Base-by-base conservation (phyloP, 1,140 invertebrate genomes). In the Bombus ignitus region DNA sequence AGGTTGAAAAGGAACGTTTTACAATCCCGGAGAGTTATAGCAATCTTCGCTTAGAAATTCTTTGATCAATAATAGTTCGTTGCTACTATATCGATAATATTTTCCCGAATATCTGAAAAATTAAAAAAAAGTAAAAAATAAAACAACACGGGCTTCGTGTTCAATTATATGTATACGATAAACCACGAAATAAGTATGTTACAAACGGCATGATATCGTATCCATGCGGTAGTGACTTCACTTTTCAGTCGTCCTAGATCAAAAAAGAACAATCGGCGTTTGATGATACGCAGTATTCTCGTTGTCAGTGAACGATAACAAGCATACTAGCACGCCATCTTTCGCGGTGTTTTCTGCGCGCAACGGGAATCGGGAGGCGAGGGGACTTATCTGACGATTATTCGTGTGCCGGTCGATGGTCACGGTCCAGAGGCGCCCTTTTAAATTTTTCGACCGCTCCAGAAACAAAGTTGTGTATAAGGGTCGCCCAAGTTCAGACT, bases 401-500 rank as follows among this genome's bases (percentile, higher is more conserved):
- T 32, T 28, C 47, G 47, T 53, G 47, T 53, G 47, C 47, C 47
- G 18, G 9, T 18, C 62, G 47, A 70, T n/a, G 82, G 44, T 77
- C 65, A 83, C 28, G 74, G 65, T 84, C 75, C 65, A 78, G 18
- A 18, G n/a, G 28, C 25, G 8, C 42, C 53, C 42, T 59, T 35
- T n/a, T 28, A 37, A 68, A 79, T 71, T 78, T n/a, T 70, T 59
- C 62, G 35, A 35, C 35, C n/a, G 22, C n/a, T 28, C 32, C 18
- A 57, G 39, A n/a, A 42, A 28, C 13, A 22, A 53, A 53, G 76
- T 79, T 13, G n/a, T 6, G 22, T 2, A 44, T 0, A 12, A 68
- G 76, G 79, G 35, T 75, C 73, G 32, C 65, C 65, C 85, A 89
- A 89, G 88, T 87, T 89, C 88, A 89, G 88, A 70, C 62, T 66